A percentile compares a stretch with the other conserved stretches of the same genome.
phyloP scores from a whole-genome alignment of 2,888 invertebrate genomes.

The Synergus gifuensis region DNA sequence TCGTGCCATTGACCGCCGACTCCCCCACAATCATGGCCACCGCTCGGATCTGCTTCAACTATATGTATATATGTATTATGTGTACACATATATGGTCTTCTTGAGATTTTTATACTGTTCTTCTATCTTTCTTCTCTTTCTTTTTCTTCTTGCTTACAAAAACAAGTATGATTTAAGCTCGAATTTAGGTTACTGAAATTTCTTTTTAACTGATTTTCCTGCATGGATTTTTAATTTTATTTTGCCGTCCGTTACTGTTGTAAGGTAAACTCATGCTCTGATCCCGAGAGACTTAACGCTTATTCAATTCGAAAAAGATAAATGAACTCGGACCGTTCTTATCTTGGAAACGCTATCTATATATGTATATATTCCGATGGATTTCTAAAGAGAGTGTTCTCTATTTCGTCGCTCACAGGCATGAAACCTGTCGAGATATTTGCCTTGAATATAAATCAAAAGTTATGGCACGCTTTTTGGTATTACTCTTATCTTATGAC shows the following conservation, averaged over 20 bases:
- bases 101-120: not conserved
- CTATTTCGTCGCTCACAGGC: slow-evolving; percentile 25
- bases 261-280: slow-evolving; percentile 65
- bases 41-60: not conserved
- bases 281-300: slow-evolving; percentile 61
- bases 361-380: slow-evolving; percentile 4
- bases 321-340: slow-evolving; percentile 54
- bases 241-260: slow-evolving; percentile 34
- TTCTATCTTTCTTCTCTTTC: not conserved
- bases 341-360: slow-evolving; percentile 15
- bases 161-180: too few species aligned
- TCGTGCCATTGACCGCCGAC: slow-evolving; percentile 77
- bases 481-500: slow-evolving; percentile 26
- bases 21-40: slow-evolving; percentile 70
- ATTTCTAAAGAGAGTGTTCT: slow-evolving; percentile 36
- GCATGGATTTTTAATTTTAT: not conserved
- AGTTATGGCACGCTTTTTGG: slow-evolving; percentile 5
- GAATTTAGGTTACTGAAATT: too few species aligned
- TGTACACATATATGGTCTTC: not conserved
- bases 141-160: too few species aligned
- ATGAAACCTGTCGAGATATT: slow-evolving; percentile 27
- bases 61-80: not conserved
- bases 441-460: slow-evolving; percentile 23
- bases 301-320: slow-evolving; percentile 61
- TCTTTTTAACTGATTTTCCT: not conserved